Evolutionary conservation across 2,888 invertebrate species (phyloP), one percentile per base, ranked within the genome.

Genomic region (Venusia cambrica): DNA sequence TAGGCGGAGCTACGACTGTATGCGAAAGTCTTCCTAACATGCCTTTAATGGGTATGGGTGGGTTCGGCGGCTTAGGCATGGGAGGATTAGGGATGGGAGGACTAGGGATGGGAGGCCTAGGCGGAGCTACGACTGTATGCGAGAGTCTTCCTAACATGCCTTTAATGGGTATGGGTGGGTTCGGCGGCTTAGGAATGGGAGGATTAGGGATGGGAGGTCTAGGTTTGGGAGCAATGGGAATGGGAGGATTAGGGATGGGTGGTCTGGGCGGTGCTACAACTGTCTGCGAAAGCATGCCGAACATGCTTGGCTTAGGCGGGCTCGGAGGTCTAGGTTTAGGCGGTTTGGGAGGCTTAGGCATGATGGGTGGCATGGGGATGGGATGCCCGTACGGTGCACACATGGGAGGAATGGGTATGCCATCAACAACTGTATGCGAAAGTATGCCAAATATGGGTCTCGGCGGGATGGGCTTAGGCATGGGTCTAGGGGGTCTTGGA

Each of bases 1-100:
- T 35, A 3, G 38, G 46, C 2, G 42, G 38, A 1, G 31, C 40
- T n/a, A n/a, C n/a, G n/a, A n/a, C n/a, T n/a, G n/a, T n/a, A n/a
- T n/a, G n/a, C n/a, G n/a, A n/a, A n/a, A n/a, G n/a, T n/a, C n/a
- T n/a, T n/a, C n/a, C n/a, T n/a, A n/a, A n/a, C n/a, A n/a, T n/a
- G n/a, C n/a, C n/a, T n/a, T n/a, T n/a, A n/a, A n/a, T n/a, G n/a
- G n/a, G n/a, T n/a, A n/a, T n/a, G n/a, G n/a, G n/a, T n/a, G n/a
- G n/a, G n/a, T 8, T 20, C 5, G 32, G 17, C 9, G 33, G 16
- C 31, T 27, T 15, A 14, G 39, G 7, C 5, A 18, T 5, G 11
- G 33, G 38, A n/a, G 29, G 17, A 36, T n/a, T n/a, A n/a, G n/a
- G n/a, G n/a, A 11, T 22, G 12, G 29, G 9, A 7, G 32, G 20